phyloP scores from a whole-genome alignment of 2,888 invertebrate genomes.

The Cordilura impudica region DNA sequence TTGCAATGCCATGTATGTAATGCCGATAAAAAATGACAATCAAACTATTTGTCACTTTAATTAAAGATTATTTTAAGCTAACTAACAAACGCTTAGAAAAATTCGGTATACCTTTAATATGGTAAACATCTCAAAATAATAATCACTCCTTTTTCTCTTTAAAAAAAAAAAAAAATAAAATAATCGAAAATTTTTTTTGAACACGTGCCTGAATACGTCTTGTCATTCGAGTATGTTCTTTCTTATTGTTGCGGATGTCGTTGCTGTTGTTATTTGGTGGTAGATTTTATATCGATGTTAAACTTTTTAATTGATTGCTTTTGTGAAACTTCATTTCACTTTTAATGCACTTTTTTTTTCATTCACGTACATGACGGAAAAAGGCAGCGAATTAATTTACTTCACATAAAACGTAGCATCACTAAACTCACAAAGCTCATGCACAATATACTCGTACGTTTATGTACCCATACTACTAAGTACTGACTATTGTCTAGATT shows the following conservation, averaged over 20 bases:
- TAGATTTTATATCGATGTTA: slow-evolving; percentile 43
- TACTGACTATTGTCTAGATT: slow-evolving; percentile 3
- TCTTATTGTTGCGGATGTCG: slow-evolving; percentile 2
- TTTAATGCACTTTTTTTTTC: slow-evolving; percentile 8
- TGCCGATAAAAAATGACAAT: no score
- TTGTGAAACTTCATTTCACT: slow-evolving; percentile 56
- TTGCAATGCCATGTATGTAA: no score
- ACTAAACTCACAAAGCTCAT: slow-evolving; percentile 12
- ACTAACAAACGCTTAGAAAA: no score
- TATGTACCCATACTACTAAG: neutral
- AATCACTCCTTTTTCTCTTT: slow-evolving; percentile 7
- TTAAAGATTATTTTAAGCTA: no score
- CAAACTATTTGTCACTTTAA: no score
- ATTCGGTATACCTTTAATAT: no score
- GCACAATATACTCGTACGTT: slow-evolving; percentile 8
- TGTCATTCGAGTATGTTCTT: slow-evolving; percentile 4
- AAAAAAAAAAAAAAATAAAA: neutral
- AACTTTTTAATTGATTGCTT: slow-evolving; percentile 67
- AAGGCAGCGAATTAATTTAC: slow-evolving; percentile 50
- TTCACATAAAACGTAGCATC: slow-evolving; percentile 23
- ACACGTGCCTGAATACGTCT: neutral
- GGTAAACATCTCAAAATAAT: no score
- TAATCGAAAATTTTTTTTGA: slow-evolving; percentile 3
- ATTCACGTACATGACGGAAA: slow-evolving; percentile 9
- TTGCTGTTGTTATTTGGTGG: slow-evolving; percentile 14